Conservation (phyloP, 92 coral and sea anemone species). For the Umimayanthus chanpuru region DNA sequence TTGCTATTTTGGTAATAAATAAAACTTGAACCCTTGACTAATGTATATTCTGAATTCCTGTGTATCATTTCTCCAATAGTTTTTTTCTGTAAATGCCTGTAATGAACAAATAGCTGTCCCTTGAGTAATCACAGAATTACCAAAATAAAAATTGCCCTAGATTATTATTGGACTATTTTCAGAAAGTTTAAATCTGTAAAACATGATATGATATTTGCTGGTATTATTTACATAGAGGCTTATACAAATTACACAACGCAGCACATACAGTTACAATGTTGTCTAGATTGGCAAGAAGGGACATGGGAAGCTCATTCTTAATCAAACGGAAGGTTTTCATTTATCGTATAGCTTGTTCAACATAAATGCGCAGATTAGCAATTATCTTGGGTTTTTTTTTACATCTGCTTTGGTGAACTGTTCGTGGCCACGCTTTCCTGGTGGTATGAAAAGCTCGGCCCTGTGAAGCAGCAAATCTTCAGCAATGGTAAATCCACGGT, state of each 20-base stretch:
- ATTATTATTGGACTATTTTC: too few relatives aligned
- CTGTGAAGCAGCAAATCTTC: constrained; percentile 52
- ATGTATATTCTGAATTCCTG: too few relatives aligned
- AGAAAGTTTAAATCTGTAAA: not conserved
- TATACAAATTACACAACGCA: constrained; percentile 71
- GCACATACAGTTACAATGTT: constrained; percentile 68
- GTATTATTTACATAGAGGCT: constrained; percentile 54
- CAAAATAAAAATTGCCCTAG: too few relatives aligned
- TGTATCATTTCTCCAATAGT: too few relatives aligned
- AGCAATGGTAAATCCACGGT: constrained; percentile 41
- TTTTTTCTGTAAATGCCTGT: too few relatives aligned
- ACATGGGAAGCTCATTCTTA: constrained; percentile 28
- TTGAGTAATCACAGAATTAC: too few relatives aligned
- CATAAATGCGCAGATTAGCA: constrained; percentile 51
- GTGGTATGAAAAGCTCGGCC: constrained; percentile 49
- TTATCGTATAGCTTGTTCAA: constrained; percentile 63
- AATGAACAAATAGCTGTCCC: too few relatives aligned
- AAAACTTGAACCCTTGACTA: too few relatives aligned
- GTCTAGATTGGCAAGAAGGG: constrained; percentile 58
- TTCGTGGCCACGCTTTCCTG: constrained; percentile 65
- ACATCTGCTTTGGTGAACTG: constrained; percentile 64
- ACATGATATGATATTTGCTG: not conserved
- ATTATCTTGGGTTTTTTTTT: constrained; percentile 38
- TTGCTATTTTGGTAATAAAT: too few relatives aligned
- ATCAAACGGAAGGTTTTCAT: constrained; percentile 46